A percentile compares a stretch with the other conserved stretches of the same genome.
phyloP scores from a whole-genome alignment of 1,140 invertebrate genomes.

The Pachypsylla venusta region DNA sequence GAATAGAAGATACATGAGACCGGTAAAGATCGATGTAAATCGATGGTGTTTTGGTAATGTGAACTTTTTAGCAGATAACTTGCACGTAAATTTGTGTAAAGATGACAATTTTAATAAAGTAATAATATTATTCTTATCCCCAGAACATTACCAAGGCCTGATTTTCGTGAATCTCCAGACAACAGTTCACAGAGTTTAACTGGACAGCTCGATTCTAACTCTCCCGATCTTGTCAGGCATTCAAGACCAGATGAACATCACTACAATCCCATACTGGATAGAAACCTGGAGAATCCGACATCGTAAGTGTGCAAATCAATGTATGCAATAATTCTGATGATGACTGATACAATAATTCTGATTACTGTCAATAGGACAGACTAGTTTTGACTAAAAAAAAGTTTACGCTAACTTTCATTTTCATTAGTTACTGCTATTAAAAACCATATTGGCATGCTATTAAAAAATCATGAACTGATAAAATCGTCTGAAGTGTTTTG shows the following conservation, averaged over 20 bases:
- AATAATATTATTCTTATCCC: background rate
- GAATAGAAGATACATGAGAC: too few relatives aligned
- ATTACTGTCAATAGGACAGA: background rate
- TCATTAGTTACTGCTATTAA: background rate
- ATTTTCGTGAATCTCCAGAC: background rate
- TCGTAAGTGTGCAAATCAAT: slow-evolving; percentile 32
- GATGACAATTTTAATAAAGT: too few relatives aligned
- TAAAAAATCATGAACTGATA: background rate
- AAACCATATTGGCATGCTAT: background rate
- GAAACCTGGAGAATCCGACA: slow-evolving; percentile 53
- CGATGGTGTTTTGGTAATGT: too few relatives aligned
- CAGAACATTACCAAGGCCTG: background rate
- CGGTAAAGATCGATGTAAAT: too few relatives aligned
- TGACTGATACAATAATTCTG: background rate
- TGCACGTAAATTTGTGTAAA: too few relatives aligned
- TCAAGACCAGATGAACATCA: background rate
- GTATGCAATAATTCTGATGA: background rate
- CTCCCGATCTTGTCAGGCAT: background rate
- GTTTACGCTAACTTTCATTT: background rate
- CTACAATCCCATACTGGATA: slow-evolving; percentile 46
- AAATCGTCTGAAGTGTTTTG: background rate
- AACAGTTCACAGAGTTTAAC: background rate
- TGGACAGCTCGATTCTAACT: slow-evolving; percentile 2
- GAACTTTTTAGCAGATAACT: too few relatives aligned
- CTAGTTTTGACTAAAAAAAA: background rate